Base-by-base conservation (phyloP, 2,797 vertebrate genomes). In the Mormyrus hasselquistii region DNA sequence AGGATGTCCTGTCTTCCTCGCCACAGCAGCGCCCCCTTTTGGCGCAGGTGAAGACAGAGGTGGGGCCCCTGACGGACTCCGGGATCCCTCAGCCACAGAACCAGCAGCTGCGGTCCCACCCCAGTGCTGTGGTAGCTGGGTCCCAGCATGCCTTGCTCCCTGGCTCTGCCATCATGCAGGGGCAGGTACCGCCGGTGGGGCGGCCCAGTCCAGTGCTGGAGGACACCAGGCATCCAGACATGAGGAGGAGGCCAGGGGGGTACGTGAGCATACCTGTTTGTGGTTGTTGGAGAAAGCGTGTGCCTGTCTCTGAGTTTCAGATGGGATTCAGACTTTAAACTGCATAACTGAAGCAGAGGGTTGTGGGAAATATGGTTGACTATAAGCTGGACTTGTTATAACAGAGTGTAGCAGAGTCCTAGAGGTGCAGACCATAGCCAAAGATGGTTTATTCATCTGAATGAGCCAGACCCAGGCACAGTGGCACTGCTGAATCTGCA, bases 191-290 rank as follows among this genome's bases (percentile, higher is more conserved):
- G 88, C 96, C 89, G 89, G 96, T 86, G 87, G 94, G 5, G 0
- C 92, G 92, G 47, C 96, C 91, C 93, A 98, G 96, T 89, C 94
- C 89, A 92, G 94, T 0, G 88, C 93, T 22, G 91, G 98, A 99
- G 3, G 98, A 99, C 90, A 90, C 96, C 90, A 97, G 97, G 89
- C 95, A 95, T 10, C 95, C 95, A 57, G 97, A 99, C 90, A 97
- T 97, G 91, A 99, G 98, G 95, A 97, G 98, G 92, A 95, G 98
- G 91, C 98, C 98, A 53, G 98, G 98, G 95, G 98, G 98, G 98
- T 99, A 93, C 34, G 50, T 87, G 29, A 29, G 41, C 88, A 1
- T 90, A 19, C 89, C 87, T 89, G 57, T 84, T n/a, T 59, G 59
- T 91, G 16, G 79, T 59, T 90, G 29, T 91, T 86, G 90, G 76